A percentile compares a stretch with the other conserved stretches of the same genome.
Conservation (phyloP, 2,888 invertebrate species). For the Drosophila stalkeri region DNA sequence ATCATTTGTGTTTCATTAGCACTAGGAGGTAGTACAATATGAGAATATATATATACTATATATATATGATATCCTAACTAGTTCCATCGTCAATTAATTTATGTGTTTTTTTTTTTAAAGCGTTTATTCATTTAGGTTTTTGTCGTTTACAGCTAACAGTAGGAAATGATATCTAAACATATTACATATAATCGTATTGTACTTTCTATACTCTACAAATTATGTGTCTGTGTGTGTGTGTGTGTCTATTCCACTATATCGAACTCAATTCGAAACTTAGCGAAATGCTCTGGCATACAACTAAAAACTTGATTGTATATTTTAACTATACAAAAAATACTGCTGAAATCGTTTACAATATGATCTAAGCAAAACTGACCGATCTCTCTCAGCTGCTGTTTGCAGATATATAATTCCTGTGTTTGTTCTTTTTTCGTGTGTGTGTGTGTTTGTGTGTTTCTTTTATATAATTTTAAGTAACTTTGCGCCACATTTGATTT, state of each 20-base stretch:
- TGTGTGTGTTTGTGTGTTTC: not conserved
- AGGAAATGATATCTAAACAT: constrained; percentile 78
- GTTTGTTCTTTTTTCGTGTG: constrained; percentile 25
- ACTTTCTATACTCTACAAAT: constrained; percentile 59
- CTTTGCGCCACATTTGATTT: constrained; percentile 63
- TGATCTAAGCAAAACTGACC: constrained; percentile 47
- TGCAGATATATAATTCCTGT: constrained; percentile 52
- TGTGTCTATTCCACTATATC: constrained; percentile 38
- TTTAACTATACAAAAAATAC: constrained; percentile 79
- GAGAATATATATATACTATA: not conserved
- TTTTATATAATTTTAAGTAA: constrained; percentile 57
- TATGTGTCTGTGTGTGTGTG: constrained; percentile 24
- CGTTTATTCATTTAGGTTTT: constrained; percentile 73
- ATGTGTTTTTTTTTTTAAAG: constrained; percentile 63
- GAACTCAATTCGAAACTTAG: constrained; percentile 68
- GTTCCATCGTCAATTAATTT: not conserved
- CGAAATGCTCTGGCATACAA: constrained; percentile 51
- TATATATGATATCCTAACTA: not conserved
- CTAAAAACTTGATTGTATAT: constrained; percentile 73
- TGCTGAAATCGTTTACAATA: constrained; percentile 71
- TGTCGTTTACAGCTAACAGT: constrained; percentile 78
- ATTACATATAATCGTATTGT: constrained; percentile 63
- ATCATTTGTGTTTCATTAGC: not conserved
- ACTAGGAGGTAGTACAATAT: not conserved
- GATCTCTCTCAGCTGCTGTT: constrained; percentile 19